Evolutionary conservation across 2,797 vertebrate species (phyloP), one percentile per base, ranked within the genome.

Genomic region (Tapirus indicus): DNA sequence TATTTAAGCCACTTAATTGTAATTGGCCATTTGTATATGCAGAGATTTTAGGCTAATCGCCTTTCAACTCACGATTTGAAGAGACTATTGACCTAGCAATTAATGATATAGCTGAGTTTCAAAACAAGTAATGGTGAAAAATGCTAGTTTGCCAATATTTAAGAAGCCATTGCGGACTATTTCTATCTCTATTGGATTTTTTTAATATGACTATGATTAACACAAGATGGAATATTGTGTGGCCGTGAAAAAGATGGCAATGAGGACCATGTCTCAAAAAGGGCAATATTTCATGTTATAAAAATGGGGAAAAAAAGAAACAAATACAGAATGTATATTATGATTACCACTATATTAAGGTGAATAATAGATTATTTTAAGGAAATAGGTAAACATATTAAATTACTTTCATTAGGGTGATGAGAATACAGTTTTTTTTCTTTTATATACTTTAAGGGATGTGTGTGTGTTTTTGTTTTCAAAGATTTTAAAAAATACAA

Each of bases 1-100:
- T 62, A 98, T 88, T 96, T 95, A 97, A 98, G 41, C 25, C 41
- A 92, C 74, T 95, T 96, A 96, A 95, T 97, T 91, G 93, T 94
- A 98, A 92, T 96, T 94, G 77, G 60, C 17, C 60, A 91, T 88
- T 97, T 98, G 86, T 94, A 95, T 56, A 93, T n/a, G 77, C 78
- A 93, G 27, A 96, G 5, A 20, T 77, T 92, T 97, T 96, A 94
- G 86, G 87, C 78, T 49, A 93, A 66, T 96, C 84, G 27, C 20
- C 1, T 89, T 74, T 94, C 95, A 89, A 93, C 74, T 97, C 75
- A 78, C 88, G 97, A 71, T 52, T 97, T 86, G 49, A 97, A 97
- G 60, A 82, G 78, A 94, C 52, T 94, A 13, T 97, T 98, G 97
- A 97, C 87, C 82, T 94, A 95, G 21, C 56, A 98, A 96, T 97